Percentiles rank a stretch among this genome's conserved stretches.
These are phyloP conservation scores for Rhimphoctona megacephalus DNA, from an alignment of 2,888 invertebrate species.

Conservation along the genomic window DNA sequence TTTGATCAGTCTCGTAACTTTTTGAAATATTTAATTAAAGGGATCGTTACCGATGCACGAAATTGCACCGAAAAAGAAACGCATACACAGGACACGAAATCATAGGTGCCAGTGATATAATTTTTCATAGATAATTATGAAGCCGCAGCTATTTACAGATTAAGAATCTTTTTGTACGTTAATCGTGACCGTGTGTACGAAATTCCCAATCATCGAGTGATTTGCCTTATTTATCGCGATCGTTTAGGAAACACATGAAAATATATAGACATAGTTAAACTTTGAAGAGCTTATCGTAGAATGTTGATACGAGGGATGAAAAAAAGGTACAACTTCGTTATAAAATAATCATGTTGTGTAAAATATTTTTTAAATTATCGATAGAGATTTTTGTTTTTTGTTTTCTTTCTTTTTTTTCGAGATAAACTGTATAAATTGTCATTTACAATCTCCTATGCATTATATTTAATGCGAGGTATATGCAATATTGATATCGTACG, in stretches of 20 bases:
- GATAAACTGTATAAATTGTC: constrained; percentile 26
- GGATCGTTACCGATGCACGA: not conserved
- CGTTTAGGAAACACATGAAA: constrained; percentile 29
- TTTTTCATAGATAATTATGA: constrained; percentile 54
- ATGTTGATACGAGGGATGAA: constrained; percentile 33
- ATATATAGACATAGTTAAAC: constrained; percentile 26
- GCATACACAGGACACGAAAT: constrained; percentile 1
- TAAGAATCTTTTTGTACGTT: constrained; percentile 56
- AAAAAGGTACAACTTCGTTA: constrained; percentile 55
- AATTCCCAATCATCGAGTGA: constrained; percentile 39
- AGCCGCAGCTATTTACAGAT: constrained; percentile 59
- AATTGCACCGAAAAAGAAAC: constrained; percentile 17
- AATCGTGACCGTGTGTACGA: constrained; percentile 41
- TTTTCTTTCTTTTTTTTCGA: not conserved
- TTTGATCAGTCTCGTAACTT: not conserved
- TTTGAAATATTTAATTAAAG: constrained; percentile 17
- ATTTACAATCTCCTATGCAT: not conserved
- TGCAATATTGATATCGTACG: constrained; percentile 2
- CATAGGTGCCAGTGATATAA: constrained; percentile 58
- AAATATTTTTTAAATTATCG: constrained; percentile 64
- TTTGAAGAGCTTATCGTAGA: constrained; percentile 62
- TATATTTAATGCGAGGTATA: not conserved
- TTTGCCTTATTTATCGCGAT: constrained; percentile 63
- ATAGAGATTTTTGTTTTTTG: constrained; percentile 48
- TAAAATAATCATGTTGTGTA: constrained; percentile 66